Percentiles rank a stretch among this genome's conserved stretches.
Conservation (phyloP, 2,797 vertebrate genomes). For the Iguana delicatissima region DNA sequence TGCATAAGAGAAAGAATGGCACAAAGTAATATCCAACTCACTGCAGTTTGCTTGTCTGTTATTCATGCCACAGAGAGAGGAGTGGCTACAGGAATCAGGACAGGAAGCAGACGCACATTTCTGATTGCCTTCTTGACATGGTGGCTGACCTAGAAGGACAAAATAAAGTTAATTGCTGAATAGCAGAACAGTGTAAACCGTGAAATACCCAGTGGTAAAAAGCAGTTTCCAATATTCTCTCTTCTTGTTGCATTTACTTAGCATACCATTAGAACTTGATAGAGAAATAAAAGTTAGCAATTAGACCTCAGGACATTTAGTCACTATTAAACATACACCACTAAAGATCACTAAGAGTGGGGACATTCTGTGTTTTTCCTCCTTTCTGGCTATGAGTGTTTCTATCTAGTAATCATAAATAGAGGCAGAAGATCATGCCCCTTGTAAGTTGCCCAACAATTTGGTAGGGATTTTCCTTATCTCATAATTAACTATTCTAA, state of each 20-base stretch:
- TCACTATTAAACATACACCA: neutral
- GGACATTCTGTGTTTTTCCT: neutral
- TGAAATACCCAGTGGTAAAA: neutral
- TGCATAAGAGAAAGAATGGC: neutral
- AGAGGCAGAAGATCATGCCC: neutral
- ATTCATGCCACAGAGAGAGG: slow-evolving; percentile 79
- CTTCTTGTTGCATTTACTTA: neutral
- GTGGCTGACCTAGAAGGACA: slow-evolving; percentile 79
- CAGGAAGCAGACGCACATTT: slow-evolving; percentile 84
- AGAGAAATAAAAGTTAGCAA: neutral
- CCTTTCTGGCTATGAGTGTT: neutral
- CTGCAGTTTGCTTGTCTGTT: slow-evolving; percentile 85
- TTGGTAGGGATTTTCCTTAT: neutral
- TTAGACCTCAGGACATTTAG: neutral
- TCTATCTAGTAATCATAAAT: neutral
- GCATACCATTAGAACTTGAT: neutral
- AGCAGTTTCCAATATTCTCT: neutral
- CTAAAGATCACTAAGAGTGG: too few relatives aligned
- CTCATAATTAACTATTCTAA: neutral
- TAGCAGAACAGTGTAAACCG: neutral
- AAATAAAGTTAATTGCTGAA: slow-evolving; percentile 30
- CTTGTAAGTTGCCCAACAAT: neutral
- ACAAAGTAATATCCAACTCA: slow-evolving; percentile 79
- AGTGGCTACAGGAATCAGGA: slow-evolving; percentile 79
- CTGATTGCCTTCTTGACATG: slow-evolving; percentile 85